phyloP scores from a whole-genome alignment of 1,140 invertebrate species.

The Drosophila varians region DNA sequence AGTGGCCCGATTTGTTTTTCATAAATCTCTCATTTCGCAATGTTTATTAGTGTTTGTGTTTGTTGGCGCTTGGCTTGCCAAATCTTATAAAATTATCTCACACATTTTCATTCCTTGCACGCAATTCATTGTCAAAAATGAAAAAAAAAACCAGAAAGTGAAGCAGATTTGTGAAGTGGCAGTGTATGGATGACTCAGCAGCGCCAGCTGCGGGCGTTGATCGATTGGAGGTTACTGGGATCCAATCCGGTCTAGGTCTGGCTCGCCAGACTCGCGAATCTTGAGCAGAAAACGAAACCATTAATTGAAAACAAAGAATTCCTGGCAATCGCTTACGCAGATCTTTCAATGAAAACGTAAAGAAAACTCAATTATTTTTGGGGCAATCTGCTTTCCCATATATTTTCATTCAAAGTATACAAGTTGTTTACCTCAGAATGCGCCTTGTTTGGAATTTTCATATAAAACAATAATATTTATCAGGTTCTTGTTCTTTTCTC shows the following conservation, averaged over 20 bases:
- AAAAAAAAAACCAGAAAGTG: slow-evolving; percentile 14
- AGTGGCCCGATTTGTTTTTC: slow-evolving; percentile 36
- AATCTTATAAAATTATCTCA: slow-evolving; percentile 52
- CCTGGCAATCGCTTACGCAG: slow-evolving; percentile 4
- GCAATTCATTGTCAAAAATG: slow-evolving; percentile 28
- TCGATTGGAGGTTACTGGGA: slow-evolving; percentile 31
- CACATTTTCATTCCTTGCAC: slow-evolving; percentile 47
- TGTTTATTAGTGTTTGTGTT: slow-evolving; percentile 32
- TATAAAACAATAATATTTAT: slow-evolving; percentile 6
- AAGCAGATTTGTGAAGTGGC: slow-evolving; percentile 30
- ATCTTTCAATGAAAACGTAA: slow-evolving; percentile 19
- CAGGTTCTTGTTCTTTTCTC: neutral
- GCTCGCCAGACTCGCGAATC: slow-evolving; percentile 9
- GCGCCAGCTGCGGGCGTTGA: slow-evolving; percentile 24
- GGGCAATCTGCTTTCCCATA: slow-evolving; percentile 5
- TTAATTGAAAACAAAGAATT: slow-evolving; percentile 21
- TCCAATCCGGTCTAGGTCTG: slow-evolving; percentile 12
- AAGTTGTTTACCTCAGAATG: slow-evolving; percentile 19
- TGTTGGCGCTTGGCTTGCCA: slow-evolving; percentile 19
- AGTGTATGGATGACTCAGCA: slow-evolving; percentile 33
- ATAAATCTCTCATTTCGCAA: slow-evolving; percentile 37
- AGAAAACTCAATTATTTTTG: slow-evolving; percentile 3
- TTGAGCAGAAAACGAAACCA: slow-evolving; percentile 1
- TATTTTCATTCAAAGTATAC: slow-evolving; percentile 9
- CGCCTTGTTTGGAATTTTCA: neutral